Conservation (phyloP, 2,113 vertebrate genomes). For the Stomatorhinus ivindoensis region DNA sequence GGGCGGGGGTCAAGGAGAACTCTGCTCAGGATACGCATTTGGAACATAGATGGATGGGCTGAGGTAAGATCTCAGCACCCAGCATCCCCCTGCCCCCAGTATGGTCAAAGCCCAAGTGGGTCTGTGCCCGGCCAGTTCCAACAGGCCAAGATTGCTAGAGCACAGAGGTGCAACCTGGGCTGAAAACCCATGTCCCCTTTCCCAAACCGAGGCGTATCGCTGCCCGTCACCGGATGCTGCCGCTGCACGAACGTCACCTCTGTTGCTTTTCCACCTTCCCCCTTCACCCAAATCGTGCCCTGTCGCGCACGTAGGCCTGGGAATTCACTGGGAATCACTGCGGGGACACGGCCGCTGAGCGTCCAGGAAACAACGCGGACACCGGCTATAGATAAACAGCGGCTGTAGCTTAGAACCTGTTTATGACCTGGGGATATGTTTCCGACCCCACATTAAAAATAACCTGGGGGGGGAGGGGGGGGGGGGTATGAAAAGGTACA, state of each 20-base stretch:
- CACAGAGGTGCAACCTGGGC: neutral
- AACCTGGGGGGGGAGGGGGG: conserved; percentile 25
- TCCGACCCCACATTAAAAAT: conserved; percentile 52
- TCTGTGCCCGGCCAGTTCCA: neutral
- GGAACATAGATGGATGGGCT: neutral
- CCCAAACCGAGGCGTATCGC: neutral
- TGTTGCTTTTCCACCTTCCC: neutral
- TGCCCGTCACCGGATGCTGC: neutral
- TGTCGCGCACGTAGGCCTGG: neutral
- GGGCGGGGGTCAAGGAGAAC: neutral
- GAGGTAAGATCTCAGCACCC: neutral
- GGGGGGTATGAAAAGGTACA: conserved; percentile 53
- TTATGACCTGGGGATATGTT: conserved; percentile 62
- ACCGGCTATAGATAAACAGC: conserved; percentile 47
- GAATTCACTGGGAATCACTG: conserved; percentile 42
- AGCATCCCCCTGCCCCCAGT: neutral
- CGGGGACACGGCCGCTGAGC: conserved; percentile 33
- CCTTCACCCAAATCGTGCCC: neutral
- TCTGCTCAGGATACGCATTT: neutral
- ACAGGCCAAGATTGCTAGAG: neutral
- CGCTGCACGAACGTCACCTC: neutral
- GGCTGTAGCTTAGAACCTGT: conserved; percentile 58
- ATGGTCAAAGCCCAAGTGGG: neutral
- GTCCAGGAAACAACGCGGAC: conserved; percentile 27
- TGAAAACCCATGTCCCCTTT: neutral